phyloP scores from a whole-genome alignment of 2,113 vertebrate genomes.

The Gopherus flavomarginatus region DNA sequence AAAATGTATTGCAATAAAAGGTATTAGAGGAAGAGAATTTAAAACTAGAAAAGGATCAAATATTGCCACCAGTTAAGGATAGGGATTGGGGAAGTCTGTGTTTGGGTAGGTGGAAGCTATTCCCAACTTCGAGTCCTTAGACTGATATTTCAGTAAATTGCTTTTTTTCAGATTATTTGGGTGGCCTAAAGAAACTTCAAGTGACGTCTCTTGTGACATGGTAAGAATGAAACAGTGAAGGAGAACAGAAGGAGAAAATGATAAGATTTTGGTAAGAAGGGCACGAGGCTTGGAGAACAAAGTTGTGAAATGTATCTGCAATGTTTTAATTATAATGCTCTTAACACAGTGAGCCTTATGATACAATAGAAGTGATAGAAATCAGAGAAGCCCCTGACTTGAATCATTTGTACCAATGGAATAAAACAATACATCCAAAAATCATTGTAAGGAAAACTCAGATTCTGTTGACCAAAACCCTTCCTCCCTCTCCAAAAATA shows the following conservation, averaged over 20 bases:
- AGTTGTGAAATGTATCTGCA: not conserved
- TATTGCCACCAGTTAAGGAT: not conserved
- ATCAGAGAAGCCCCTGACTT: not conserved
- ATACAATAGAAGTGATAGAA: not conserved
- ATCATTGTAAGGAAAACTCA: not conserved
- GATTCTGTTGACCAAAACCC: not conserved
- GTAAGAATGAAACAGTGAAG: not conserved
- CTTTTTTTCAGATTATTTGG: not conserved
- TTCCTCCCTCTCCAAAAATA: not conserved
- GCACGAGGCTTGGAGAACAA: not conserved
- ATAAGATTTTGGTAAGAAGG: not conserved
- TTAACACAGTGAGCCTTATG: not conserved
- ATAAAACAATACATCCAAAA: not conserved
- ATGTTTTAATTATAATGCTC: constrained; percentile 6
- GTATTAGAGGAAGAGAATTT: not conserved
- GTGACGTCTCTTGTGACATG: not conserved
- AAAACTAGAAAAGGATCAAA: not conserved
- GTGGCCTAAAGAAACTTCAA: not conserved
- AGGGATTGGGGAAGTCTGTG: accelerated
- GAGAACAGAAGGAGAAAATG: not conserved
- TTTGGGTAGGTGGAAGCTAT: not conserved
- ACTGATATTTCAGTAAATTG: not conserved
- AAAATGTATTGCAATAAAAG: not conserved
- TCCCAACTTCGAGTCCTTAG: not conserved
- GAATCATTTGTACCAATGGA: not conserved